Percentiles rank a stretch among this genome's conserved stretches.
phyloP scores from a whole-genome alignment of 2,797 vertebrate genomes.

The Atherinosoma microstoma region DNA sequence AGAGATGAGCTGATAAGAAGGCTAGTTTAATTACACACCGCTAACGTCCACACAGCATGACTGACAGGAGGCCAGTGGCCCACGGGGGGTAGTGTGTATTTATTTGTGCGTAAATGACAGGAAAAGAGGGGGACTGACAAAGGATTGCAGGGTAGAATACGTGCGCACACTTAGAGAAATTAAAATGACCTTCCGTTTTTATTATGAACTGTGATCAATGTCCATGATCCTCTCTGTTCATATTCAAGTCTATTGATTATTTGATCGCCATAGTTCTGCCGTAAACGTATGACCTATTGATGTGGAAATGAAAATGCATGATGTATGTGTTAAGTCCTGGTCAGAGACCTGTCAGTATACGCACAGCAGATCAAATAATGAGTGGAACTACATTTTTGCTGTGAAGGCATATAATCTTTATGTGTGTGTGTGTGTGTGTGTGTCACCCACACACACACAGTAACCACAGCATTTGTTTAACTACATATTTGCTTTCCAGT shows the following conservation, averaged over 20 bases:
- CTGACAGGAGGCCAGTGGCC: slow-evolving; percentile 53
- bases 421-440: background rate
- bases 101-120: slow-evolving; percentile 31
- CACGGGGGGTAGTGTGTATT: slow-evolving; percentile 48
- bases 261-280: slow-evolving; percentile 29
- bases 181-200: slow-evolving; percentile 63
- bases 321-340: slow-evolving; percentile 22
- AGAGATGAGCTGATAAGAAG: slow-evolving; percentile 79
- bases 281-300: slow-evolving; percentile 25
- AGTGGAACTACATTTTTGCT: background rate
- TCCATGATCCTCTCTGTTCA: slow-evolving; percentile 43
- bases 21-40: slow-evolving; percentile 78
- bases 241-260: slow-evolving; percentile 65
- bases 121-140: slow-evolving; percentile 19
- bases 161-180: slow-evolving; percentile 58
- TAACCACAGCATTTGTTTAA: background rate
- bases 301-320: slow-evolving; percentile 45
- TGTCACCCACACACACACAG: background rate
- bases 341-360: slow-evolving; percentile 10
- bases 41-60: slow-evolving; percentile 55
- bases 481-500: background rate
- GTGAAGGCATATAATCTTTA: slow-evolving; percentile 1
- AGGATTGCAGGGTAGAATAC: slow-evolving; percentile 33
- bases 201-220: slow-evolving; percentile 56
- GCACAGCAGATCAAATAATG: slow-evolving; percentile 20